Evolutionary conservation across 2,113 vertebrate species (phyloP).

Genomic region (Ailurus styani): DNA sequence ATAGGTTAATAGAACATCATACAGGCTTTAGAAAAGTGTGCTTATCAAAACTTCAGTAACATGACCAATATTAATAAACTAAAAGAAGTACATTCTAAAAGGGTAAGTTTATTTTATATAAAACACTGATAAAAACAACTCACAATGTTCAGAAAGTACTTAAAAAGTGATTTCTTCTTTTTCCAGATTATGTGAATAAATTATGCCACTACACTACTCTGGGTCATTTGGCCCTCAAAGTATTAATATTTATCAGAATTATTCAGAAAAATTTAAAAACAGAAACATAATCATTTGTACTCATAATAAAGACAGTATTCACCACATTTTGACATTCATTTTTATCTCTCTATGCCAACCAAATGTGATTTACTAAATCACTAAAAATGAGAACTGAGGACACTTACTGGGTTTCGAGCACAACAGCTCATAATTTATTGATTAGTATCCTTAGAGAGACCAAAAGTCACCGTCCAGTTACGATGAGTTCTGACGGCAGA

Average conservation of each 20-base stretch:
- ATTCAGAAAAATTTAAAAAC: not conserved
- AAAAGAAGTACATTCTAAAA: not conserved
- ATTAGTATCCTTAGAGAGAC: not conserved
- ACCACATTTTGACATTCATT: not conserved
- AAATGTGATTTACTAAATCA: slow-evolving; percentile 1
- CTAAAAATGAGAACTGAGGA: not conserved
- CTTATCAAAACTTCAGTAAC: not conserved
- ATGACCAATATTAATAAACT: not conserved
- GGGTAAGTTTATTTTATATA: slow-evolving; percentile 3
- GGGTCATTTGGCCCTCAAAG: not conserved
- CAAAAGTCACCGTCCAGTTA: not conserved
- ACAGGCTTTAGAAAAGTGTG: not conserved
- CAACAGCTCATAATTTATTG: not conserved
- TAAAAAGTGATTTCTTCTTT: not conserved
- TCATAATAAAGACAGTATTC: not conserved
- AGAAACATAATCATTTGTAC: not conserved
- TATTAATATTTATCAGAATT: slow-evolving; percentile 8
- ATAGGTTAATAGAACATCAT: not conserved
- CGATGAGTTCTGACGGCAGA: not conserved
- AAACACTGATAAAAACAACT: not conserved
- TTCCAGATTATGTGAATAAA: not conserved
- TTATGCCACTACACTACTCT: not conserved
- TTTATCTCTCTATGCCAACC: not conserved
- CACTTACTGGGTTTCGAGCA: not conserved
- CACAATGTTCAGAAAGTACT: not conserved